These are phyloP conservation scores for Eledona agricola DNA, from an alignment of 2,888 invertebrate species.

Conservation along the genomic window DNA sequence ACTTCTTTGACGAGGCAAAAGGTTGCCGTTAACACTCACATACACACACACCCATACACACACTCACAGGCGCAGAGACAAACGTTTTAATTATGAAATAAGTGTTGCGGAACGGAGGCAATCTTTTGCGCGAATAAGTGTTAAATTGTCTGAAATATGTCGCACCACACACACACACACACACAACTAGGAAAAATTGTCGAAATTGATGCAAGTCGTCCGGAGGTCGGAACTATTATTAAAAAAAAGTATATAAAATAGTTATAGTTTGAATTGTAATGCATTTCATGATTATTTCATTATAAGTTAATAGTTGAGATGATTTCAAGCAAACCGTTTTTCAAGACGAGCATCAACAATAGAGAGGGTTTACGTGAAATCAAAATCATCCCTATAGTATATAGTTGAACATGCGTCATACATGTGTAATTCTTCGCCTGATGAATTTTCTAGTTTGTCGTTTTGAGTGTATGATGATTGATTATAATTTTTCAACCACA, in stretches of 20 bases:
- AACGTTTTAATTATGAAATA: too few species aligned
- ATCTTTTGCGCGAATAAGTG: slow-evolving; percentile 46
- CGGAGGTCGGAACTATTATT: slow-evolving; percentile 48
- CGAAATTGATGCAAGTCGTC: slow-evolving; percentile 48
- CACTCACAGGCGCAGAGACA: too few species aligned
- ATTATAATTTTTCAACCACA: slow-evolving; percentile 51
- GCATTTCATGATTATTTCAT: slow-evolving; percentile 53
- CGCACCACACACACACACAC: too few species aligned
- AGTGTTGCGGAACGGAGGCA: too few species aligned
- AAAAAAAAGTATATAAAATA: slow-evolving; percentile 47
- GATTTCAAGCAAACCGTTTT: slow-evolving; percentile 53
- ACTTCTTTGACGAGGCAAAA: slow-evolving; percentile 37
- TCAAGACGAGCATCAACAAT: slow-evolving; percentile 44
- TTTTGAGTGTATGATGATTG: slow-evolving; percentile 51
- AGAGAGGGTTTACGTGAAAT: slow-evolving; percentile 55
- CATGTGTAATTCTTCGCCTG: slow-evolving; percentile 45
- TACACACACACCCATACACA: too few species aligned
- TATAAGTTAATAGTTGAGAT: slow-evolving; percentile 51
- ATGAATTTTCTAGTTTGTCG: slow-evolving; percentile 48
- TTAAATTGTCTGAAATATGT: too few species aligned
- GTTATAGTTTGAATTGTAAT: slow-evolving; percentile 59
- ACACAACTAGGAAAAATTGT: slow-evolving; percentile 24
- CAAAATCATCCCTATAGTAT: slow-evolving; percentile 51
- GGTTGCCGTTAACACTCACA: too few species aligned
- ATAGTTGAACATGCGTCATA: slow-evolving; percentile 35